Conservation (phyloP, 2,113 vertebrate species). For the Procavia capensis region DNA sequence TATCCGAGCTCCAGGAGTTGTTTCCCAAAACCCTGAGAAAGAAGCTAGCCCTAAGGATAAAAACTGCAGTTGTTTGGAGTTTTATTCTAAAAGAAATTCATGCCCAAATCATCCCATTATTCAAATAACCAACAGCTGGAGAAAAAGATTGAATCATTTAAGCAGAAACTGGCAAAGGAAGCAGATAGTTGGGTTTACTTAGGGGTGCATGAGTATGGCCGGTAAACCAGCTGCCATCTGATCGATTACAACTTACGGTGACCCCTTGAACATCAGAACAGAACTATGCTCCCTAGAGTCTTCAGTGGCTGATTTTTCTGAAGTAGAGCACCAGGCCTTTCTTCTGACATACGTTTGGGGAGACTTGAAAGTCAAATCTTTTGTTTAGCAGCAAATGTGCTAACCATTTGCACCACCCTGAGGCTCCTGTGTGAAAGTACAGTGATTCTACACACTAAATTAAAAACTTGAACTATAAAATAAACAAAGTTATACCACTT, state of each 20-base stretch:
- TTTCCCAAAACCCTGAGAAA: background rate
- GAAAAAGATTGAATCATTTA: background rate
- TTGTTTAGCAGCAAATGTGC: background rate
- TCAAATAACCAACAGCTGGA: background rate
- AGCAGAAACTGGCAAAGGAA: constrained; percentile 9
- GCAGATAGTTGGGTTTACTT: background rate
- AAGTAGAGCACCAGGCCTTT: background rate
- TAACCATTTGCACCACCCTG: background rate
- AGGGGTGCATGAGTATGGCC: background rate
- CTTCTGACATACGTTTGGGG: background rate
- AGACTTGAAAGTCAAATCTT: background rate
- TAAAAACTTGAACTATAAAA: background rate
- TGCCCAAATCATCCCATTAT: background rate
- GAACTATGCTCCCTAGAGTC: background rate
- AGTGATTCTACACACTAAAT: background rate
- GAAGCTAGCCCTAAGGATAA: background rate
- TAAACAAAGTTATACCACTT: background rate
- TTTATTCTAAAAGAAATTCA: constrained; percentile 3
- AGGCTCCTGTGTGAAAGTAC: background rate
- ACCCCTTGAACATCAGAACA: background rate
- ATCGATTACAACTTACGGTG: background rate
- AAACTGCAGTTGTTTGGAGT: background rate
- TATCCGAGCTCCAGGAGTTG: background rate
- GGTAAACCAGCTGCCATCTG: background rate
- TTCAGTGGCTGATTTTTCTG: background rate